Evolutionary conservation across 2,888 invertebrate species (phyloP).

Genomic region (Epiblema foenella): DNA sequence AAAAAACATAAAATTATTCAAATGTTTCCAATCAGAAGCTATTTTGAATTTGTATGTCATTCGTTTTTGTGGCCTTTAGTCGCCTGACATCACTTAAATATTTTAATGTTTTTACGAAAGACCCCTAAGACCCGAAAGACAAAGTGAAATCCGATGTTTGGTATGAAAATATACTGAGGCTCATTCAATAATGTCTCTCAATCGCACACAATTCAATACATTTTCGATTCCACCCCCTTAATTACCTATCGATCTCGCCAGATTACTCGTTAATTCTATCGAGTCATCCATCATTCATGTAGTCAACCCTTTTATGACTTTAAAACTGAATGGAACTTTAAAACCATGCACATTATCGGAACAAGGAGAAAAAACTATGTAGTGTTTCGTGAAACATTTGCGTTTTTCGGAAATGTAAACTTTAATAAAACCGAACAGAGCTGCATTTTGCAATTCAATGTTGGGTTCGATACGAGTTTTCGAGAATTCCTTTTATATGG

Average conservation of each 20-base stretch:
- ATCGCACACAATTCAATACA: not conserved
- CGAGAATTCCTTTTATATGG: slow-evolving; percentile 1
- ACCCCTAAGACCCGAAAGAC: too few relatives aligned
- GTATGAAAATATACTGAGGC: too few relatives aligned
- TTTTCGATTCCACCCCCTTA: not conserved
- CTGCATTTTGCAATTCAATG: not conserved
- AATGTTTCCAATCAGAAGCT: too few relatives aligned
- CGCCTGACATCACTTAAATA: too few relatives aligned
- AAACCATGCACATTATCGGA: slow-evolving; percentile 19
- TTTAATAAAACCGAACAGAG: not conserved
- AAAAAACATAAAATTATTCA: too few relatives aligned
- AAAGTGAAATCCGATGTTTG: too few relatives aligned
- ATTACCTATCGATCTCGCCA: not conserved
- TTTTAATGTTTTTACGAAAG: too few relatives aligned
- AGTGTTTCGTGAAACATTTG: not conserved
- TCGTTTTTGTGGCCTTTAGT: too few relatives aligned
- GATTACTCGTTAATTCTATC: not conserved
- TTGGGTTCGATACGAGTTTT: slow-evolving; percentile 19
- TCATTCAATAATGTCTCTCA: too few relatives aligned
- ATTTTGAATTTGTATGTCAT: too few relatives aligned
- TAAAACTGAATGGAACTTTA: slow-evolving; percentile 13
- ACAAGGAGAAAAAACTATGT: not conserved
- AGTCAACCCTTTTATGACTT: slow-evolving; percentile 4
- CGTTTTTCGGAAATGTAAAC: not conserved
- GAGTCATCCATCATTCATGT: slow-evolving; percentile 2